phyloP scores from a whole-genome alignment of 2,888 invertebrate genomes.

The Eupithecia tripunctaria region DNA sequence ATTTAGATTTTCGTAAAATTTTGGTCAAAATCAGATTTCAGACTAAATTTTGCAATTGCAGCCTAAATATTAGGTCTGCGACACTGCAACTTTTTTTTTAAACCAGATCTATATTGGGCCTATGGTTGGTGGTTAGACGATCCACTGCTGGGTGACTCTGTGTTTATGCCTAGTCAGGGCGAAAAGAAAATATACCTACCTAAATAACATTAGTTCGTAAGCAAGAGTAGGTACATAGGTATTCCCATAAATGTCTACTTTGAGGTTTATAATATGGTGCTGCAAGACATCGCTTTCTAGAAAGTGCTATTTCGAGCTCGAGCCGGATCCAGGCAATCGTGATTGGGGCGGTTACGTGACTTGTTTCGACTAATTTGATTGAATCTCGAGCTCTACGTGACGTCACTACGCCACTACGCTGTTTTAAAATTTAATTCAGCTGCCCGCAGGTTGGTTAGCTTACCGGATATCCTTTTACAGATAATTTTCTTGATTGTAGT shows the following conservation, averaged over 20 bases:
- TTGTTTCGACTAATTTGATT: constrained; percentile 39
- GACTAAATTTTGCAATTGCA: no score
- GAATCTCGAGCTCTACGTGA: constrained; percentile 45
- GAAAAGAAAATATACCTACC: no score
- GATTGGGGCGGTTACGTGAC: constrained; percentile 32
- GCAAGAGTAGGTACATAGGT: constrained; percentile 29
- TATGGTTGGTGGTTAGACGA: no score
- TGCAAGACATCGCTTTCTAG: constrained; percentile 9
- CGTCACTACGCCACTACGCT: constrained; percentile 11
- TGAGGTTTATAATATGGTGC: not conserved
- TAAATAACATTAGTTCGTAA: not conserved
- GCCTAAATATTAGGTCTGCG: no score
- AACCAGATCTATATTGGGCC: no score
- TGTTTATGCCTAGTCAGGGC: no score
- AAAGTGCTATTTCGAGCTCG: constrained; percentile 8
- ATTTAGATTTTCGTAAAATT: no score
- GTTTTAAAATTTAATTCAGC: constrained; percentile 15
- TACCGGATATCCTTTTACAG: not conserved
- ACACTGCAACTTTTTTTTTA: no score
- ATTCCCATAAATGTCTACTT: not conserved
- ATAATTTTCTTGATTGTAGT: not conserved
- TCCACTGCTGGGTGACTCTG: no score
- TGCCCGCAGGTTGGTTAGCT: not conserved
- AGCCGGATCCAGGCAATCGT: constrained; percentile 13
- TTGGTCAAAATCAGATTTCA: no score